A percentile compares a stretch with the other conserved stretches of the same genome.
phyloP scores from a whole-genome alignment of 1,140 invertebrate species.

The Lethrus apterus region DNA sequence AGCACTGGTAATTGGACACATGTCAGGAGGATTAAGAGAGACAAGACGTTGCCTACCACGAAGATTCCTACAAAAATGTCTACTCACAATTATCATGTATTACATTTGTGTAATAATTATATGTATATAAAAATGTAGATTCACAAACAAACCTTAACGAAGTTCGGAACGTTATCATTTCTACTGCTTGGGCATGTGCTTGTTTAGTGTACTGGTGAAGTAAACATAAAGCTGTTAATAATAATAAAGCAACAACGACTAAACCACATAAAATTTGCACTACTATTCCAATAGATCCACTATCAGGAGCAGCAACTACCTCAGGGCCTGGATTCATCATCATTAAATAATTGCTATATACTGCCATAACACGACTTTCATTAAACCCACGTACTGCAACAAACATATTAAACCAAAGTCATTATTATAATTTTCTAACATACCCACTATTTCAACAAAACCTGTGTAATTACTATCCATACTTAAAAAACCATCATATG shows the following conservation, averaged over 20 bases:
- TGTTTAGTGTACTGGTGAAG: conserved; percentile 66
- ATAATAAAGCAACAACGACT: conserved; percentile 55
- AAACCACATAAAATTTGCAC: conserved; percentile 53
- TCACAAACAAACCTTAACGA: conserved; percentile 57
- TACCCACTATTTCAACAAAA: conserved; percentile 74
- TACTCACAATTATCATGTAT: conserved; percentile 32
- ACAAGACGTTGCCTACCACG: conserved; percentile 60
- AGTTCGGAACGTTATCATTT: conserved; percentile 63
- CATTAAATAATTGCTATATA: conserved; percentile 52
- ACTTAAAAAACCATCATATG: conserved; percentile 65
- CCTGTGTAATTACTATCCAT: conserved; percentile 71
- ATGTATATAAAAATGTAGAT: no score
- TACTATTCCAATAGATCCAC: conserved; percentile 39
- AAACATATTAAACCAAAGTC: neutral
- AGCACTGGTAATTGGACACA: conserved; percentile 66
- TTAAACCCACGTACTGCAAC: conserved; percentile 15
- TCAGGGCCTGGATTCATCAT: conserved; percentile 47
- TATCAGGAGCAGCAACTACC: conserved; percentile 33
- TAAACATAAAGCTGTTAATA: conserved; percentile 60
- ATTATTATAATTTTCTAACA: conserved; percentile 19
- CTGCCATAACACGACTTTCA: conserved; percentile 36
- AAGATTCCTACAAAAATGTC: conserved; percentile 53
- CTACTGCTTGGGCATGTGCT: conserved; percentile 63
- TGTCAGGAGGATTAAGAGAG: conserved; percentile 62
- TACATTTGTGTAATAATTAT: conserved; percentile 14